Percentiles rank a stretch among this genome's conserved stretches.
These are phyloP conservation scores for Leucophenga varia DNA, from an alignment of 1,140 invertebrate genomes.

Conservation along the genomic window DNA sequence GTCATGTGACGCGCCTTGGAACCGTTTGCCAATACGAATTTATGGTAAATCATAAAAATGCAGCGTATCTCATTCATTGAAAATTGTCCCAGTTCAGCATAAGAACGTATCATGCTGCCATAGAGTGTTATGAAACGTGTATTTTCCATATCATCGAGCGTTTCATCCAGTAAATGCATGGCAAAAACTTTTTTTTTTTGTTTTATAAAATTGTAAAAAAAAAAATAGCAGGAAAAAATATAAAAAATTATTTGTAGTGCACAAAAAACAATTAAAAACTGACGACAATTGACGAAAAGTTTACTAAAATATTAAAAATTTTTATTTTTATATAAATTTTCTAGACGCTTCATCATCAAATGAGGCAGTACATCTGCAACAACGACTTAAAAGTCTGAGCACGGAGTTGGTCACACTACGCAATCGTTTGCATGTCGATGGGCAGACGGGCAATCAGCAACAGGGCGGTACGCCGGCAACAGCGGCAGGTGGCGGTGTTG, in stretches of 20 bases:
- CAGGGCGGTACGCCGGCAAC: constrained; percentile 38
- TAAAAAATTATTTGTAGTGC: no score
- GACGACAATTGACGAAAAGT: no score
- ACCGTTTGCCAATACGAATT: constrained; percentile 40
- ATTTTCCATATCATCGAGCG: constrained; percentile 47
- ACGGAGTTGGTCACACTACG: constrained; percentile 86
- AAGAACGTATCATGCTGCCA: constrained; percentile 26
- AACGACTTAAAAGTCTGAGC: constrained; percentile 82
- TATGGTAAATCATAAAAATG: constrained; percentile 46
- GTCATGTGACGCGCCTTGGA: constrained; percentile 34
- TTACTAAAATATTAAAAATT: not conserved
- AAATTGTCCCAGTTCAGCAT: constrained; percentile 25
- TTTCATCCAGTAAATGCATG: constrained; percentile 46
- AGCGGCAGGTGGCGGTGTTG: constrained; percentile 8
- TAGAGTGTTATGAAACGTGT: constrained; percentile 40
- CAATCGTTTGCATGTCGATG: constrained; percentile 78
- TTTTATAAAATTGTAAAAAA: no score
- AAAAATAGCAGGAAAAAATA: no score
- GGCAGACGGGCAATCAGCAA: constrained; percentile 59
- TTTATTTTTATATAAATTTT: constrained; percentile 37
- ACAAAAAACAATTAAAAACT: no score
- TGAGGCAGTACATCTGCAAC: constrained; percentile 88
- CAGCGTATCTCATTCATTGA: constrained; percentile 32
- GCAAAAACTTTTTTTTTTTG: constrained; percentile 6
- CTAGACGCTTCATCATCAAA: constrained; percentile 91